Conservation (phyloP, 2,888 invertebrate species). For the Dysmachus trigonus region DNA sequence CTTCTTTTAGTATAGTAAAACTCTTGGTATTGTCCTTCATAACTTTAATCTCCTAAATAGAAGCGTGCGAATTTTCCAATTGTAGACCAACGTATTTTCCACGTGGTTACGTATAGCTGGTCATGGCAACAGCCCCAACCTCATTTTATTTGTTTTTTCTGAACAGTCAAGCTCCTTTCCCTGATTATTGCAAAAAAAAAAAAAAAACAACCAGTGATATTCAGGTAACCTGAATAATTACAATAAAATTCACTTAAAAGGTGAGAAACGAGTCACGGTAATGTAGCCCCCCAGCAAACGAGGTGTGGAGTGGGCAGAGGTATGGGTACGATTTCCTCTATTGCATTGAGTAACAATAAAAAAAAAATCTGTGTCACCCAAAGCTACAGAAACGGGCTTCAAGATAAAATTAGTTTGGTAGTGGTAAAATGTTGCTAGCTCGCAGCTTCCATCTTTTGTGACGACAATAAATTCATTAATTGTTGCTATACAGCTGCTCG, state of each 20-base stretch:
- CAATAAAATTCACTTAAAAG: not conserved
- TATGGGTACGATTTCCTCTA: not conserved
- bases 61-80: not conserved
- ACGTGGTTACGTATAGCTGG: not conserved
- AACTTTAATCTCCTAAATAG: not conserved
- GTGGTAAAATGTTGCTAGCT: not conserved
- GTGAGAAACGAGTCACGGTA: not conserved
- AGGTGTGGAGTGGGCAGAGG: not conserved
- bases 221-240: not conserved
- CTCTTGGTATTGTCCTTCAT: not conserved
- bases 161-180: not conserved
- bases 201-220: not conserved
- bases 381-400: not conserved
- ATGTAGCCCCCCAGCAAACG: not conserved
- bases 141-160: not conserved
- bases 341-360: not conserved
- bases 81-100: not conserved
- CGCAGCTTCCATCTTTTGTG: not conserved
- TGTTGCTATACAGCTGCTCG: not conserved
- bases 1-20: not conserved
- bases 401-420: not conserved
- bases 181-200: not conserved
- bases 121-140: not conserved
- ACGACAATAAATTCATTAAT: not conserved
- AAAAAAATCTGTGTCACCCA: constrained; percentile 21